Conservation (phyloP, 1,140 invertebrate genomes). For the Augochlora pura region DNA sequence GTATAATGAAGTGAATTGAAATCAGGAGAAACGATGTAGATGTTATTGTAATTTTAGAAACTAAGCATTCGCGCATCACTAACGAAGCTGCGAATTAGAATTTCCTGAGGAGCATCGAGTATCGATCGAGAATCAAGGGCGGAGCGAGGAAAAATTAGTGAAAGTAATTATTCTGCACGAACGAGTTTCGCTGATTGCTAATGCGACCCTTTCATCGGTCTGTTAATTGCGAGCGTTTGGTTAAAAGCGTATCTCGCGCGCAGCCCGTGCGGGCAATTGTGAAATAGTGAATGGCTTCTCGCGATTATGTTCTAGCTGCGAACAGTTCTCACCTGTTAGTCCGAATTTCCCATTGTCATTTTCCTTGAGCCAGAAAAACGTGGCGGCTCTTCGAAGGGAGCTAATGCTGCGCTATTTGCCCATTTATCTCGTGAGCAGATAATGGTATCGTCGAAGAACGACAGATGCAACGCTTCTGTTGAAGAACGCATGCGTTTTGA, state of each 20-base stretch:
- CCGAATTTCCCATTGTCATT: neutral
- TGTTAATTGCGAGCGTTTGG: neutral
- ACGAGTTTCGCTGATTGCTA: neutral
- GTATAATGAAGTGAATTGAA: neutral
- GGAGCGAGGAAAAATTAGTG: neutral
- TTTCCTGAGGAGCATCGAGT: neutral
- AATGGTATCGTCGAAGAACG: neutral
- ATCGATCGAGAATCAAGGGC: neutral
- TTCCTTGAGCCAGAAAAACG: neutral
- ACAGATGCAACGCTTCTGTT: neutral
- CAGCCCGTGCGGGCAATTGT: conserved; percentile 2
- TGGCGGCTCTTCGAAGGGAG: neutral
- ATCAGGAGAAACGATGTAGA: neutral
- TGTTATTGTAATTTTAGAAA: neutral
- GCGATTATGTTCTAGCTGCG: neutral
- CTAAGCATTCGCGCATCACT: too few relatives aligned
- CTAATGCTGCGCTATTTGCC: neutral
- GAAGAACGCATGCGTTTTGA: neutral
- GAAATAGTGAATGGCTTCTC: conserved; percentile 36
- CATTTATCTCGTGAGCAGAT: neutral
- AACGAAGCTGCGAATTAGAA: neutral
- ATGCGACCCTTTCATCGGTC: neutral
- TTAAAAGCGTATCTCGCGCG: neutral
- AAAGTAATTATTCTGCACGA: neutral
- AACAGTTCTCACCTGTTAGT: neutral